Evolutionary conservation across 1,140 invertebrate genomes (phyloP), one percentile per base, ranked within the genome.

Genomic region (Physella acuta): DNA sequence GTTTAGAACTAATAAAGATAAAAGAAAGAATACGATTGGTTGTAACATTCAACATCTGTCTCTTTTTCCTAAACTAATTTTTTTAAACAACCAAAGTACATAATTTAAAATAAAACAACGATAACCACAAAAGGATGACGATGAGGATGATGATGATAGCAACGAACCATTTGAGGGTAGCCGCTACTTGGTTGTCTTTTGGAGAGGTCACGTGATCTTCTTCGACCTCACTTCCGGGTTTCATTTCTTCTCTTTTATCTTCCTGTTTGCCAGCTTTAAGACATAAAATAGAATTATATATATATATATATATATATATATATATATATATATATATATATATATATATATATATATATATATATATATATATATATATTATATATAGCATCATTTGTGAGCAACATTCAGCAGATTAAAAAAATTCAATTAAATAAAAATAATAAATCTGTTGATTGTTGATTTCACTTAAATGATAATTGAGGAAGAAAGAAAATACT

Each of bases 181-280:
- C 67, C 16, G 53, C 66, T 31, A 72, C 66, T 39, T 72, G 71
- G 0, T 66, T 68, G 17, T 72, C 58, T 60, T 72, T 72, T n/a
- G 67, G 71, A n/a, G 53, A 44, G 3, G 70, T 52, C n/a, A 30
- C 2, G 11, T n/a, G n/a, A n/a, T n/a, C n/a, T n/a, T 2, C 37
- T 28, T 62, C 39, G 3, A 5, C 17, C 1, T 3, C 34, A 1
- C 16, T 17, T 11, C 16, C 2, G 2, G 28, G 5, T 8, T 62
- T 37, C 28, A 17, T 2, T 62, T 62, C 8, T 37, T 4, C 4
- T 62, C 30, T 44, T 37, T 62, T 44, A 44, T 62, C 58, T 37
- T 20, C 36, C 20, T 26, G 3, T 37, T 24, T 26, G 11, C 30
- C 30, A 24, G 26, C 31, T 44, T 30, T 37, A 39, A n/a, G 5